Evolutionary conservation across 2,888 invertebrate genomes (phyloP).

Genomic region (Creontiades dilutus): DNA sequence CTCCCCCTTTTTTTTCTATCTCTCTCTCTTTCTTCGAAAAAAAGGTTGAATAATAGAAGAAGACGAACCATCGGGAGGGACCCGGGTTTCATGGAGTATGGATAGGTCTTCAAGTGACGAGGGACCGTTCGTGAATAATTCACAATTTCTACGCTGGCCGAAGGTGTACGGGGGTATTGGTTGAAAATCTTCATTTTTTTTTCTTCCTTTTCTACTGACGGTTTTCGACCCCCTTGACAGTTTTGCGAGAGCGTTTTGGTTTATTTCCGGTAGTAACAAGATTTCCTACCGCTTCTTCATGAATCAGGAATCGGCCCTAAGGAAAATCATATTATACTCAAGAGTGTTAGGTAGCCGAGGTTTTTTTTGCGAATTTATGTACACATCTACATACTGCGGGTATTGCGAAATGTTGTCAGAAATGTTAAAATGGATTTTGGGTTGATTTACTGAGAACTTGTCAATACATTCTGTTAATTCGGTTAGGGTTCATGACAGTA

Average conservation of each 20-base stretch:
- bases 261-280: not conserved
- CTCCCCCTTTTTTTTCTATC: not conserved
- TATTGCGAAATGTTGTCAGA: no score
- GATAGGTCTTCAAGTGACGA: constrained; percentile 1
- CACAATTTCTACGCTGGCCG: constrained; percentile 9
- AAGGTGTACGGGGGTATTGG: not conserved
- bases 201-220: not conserved
- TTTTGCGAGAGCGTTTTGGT: not conserved
- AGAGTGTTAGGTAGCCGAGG: no score
- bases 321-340: no score
- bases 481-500: no score
- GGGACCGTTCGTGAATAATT: constrained; percentile 14
- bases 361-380: no score
- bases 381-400: no score
- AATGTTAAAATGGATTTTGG: no score
- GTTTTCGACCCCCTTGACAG: not conserved
- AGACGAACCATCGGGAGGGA: not conserved
- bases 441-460: no score
- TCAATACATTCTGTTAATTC: no score
- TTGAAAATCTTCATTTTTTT: not conserved
- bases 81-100: constrained; percentile 29
- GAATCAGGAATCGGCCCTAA: not conserved
- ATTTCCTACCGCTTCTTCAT: not conserved
- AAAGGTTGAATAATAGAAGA: constrained; percentile 22
- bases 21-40: not conserved